These are phyloP conservation scores for Enteromius afrohamiltoni DNA, from an alignment of 2,797 vertebrate genomes.

Conservation along the genomic window DNA sequence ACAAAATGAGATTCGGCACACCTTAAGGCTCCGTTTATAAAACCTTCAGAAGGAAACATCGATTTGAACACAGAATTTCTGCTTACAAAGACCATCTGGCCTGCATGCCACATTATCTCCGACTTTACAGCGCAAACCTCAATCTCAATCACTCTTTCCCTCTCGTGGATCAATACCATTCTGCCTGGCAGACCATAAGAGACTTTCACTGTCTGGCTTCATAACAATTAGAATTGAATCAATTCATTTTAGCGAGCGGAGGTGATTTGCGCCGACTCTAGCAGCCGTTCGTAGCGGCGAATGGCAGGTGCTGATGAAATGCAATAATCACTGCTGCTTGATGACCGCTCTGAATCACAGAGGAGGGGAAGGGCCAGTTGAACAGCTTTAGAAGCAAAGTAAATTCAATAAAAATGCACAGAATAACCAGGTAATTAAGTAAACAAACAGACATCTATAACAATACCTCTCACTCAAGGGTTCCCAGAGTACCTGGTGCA, in stretches of 20 bases:
- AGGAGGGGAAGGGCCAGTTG: conserved; percentile 8
- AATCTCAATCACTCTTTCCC: neutral
- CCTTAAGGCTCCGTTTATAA: neutral
- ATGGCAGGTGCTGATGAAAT: neutral
- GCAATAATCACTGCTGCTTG: conserved; percentile 40
- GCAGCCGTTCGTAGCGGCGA: neutral
- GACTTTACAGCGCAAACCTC: conserved; percentile 7
- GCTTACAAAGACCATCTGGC: conserved; percentile 8
- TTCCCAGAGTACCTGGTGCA: neutral
- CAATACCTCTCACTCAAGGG: neutral
- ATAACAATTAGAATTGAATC: conserved; percentile 45
- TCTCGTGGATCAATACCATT: conserved; percentile 41
- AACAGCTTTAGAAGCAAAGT: conserved; percentile 6
- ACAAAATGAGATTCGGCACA: neutral
- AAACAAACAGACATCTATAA: conserved; percentile 39
- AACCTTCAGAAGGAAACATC: neutral
- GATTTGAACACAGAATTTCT: conserved; percentile 26
- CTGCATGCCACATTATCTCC: neutral
- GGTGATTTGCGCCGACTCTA: neutral
- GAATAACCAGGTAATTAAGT: neutral
- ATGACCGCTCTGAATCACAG: conserved; percentile 22
- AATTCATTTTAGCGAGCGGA: conserved; percentile 28
- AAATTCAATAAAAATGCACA: conserved; percentile 6
- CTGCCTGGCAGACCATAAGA: conserved; percentile 7
- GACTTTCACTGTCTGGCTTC: conserved; percentile 12